Base-by-base conservation (phyloP, 1,140 invertebrate species). In the Rhagoletis zephyria region DNA sequence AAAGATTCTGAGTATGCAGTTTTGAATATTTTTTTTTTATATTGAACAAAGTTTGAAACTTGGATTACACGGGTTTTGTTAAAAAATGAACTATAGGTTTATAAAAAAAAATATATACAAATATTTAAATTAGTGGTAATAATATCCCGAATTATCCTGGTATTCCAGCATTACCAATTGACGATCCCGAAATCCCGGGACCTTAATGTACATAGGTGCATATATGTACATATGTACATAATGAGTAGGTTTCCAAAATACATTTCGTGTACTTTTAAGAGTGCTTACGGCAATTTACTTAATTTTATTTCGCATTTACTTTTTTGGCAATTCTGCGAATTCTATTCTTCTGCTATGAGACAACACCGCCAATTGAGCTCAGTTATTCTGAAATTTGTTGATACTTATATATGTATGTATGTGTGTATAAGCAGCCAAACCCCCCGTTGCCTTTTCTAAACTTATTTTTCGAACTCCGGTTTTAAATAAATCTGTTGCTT, bases 261-360 rank as follows among this genome's bases (percentile, higher is more conserved):
- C 10, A 74, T 74, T 74, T 67, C 65, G 65, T 67, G 65, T 67
- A 42, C 42, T 67, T 67, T 74, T 14, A 45, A 74, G 67, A 45
- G 42, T 45, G 67, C 67, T 74, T 74, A 10, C 67, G 67, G 67
- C 67, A 74, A 74, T 74, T 74, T 74, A 74, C 40, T 74, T 74
- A 74, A 74, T 56, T 70, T 12, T 70, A 40, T 45, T 70, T 45
- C 42, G 42, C 40, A 45, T 48, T 74, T 74, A 45, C 40, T 74
- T 74, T 63, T 74, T 74, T 45, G 40, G 67, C 67, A 74, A 74
- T 74, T 74, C 67, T 74, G 67, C 67, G 67, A 74, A 74, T 74
- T 48, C 67, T 48, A 74, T 48, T 45, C 40, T 48, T 45, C 42
- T 70, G 45, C 42, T 48, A 48, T 12, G 16, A 74, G 67, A 14